These are phyloP conservation scores for Drosophila triauraria DNA, from an alignment of 1,140 invertebrate species.

Conservation along the genomic window DNA sequence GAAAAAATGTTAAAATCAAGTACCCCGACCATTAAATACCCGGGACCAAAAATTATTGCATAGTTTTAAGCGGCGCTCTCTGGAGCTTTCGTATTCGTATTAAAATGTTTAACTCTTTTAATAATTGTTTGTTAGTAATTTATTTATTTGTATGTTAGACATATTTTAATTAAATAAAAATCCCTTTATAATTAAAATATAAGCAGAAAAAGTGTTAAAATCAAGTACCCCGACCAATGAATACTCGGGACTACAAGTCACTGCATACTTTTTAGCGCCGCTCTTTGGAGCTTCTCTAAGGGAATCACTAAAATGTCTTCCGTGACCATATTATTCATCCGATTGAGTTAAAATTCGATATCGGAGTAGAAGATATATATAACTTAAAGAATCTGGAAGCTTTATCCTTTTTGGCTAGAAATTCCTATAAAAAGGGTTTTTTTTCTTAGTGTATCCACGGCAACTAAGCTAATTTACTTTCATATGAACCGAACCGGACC, in stretches of 20 bases:
- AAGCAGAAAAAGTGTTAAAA: too few species aligned
- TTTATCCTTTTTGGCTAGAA: neutral
- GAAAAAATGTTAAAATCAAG: too few species aligned
- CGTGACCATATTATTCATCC: too few species aligned
- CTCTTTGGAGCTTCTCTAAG: neutral
- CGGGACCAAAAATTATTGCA: too few species aligned
- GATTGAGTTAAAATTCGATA: neutral
- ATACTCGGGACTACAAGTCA: neutral
- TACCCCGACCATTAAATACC: too few species aligned
- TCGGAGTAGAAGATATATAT: neutral
- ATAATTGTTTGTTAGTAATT: too few species aligned
- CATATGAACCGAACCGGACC: conserved; percentile 63
- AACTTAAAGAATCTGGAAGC: neutral
- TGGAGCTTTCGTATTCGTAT: too few species aligned
- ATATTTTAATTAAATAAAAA: neutral
- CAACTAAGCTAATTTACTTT: conserved; percentile 78
- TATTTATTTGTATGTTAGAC: neutral
- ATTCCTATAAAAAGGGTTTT: neutral
- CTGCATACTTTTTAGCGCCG: neutral
- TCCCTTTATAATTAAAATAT: too few species aligned
- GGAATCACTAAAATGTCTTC: too few species aligned
- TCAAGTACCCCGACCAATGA: neutral
- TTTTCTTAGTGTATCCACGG: conserved; percentile 20
- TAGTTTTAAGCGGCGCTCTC: too few species aligned
- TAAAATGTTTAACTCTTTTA: too few species aligned